Evolutionary conservation across 1,140 invertebrate species (phyloP), one percentile per base, ranked within the genome.

Genomic region (Oedothorax gibbosus): DNA sequence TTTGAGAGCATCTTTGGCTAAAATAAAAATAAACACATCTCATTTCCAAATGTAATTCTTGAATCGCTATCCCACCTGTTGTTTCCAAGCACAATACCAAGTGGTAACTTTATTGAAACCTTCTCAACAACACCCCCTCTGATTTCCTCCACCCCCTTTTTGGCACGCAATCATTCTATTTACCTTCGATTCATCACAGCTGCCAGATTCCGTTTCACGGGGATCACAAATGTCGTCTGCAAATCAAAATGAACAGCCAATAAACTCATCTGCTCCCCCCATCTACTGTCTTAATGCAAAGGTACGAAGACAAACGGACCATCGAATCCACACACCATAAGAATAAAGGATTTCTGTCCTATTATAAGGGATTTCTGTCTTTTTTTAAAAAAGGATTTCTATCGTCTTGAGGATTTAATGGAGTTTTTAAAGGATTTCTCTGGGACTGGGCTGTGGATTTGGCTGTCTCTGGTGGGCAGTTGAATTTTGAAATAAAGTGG

Each of bases 241-340:
- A 82, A 82, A 82, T 82, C 68, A 82, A 71, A 53, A 82, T 73
- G 80, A 73, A 82, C 68, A 21, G 69, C 80, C 80, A 82, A 82
- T 82, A 82, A 81, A 81, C 35, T 66, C 12, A 71, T 60, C 66
- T 50, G 14, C 35, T 5, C 35, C 35, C 35, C 35, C 35, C 35
- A n/a, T 49, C 21, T 65, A 60, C 51, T 35, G 49, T 20, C 20
- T 11, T 62, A 35, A 49, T 8, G 11, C 60, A 20, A 65, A 60
- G 35, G n/a, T 14, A 15, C 50, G 54, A 21, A 51, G 69, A 73
- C 62, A 35, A 35, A 35, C 35, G 35, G 35, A 35, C 35, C 5
- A 73, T 82, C 68, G 57, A 82, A 82, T 82, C 57, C 80, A 35
- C 35, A 35, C 35, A 35, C 35, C 35, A 35, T 35, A 35, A 35